Evolutionary conservation across 2,113 vertebrate species (phyloP).

Genomic region (Caranx ignobilis): DNA sequence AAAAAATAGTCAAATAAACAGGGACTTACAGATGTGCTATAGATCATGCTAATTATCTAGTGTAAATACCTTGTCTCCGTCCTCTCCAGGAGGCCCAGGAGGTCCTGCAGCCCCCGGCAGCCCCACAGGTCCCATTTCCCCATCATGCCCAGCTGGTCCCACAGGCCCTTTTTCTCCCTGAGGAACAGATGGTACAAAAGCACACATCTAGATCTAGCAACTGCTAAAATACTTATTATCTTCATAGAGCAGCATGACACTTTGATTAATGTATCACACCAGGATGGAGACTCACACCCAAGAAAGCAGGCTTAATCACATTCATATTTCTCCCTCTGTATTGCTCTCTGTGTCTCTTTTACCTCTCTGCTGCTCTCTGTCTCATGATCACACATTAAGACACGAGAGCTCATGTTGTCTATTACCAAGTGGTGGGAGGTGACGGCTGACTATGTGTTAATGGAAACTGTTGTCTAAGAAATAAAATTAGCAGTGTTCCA

Average conservation of each 20-base stretch:
- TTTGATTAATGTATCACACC: conserved; percentile 42
- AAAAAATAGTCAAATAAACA: background rate
- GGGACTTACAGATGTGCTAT: conserved; percentile 4
- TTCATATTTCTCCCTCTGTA: conserved; percentile 4
- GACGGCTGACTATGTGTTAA: conserved; percentile 37
- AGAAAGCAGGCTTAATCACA: conserved; percentile 27
- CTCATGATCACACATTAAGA: conserved; percentile 51
- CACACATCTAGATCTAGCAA: conserved; percentile 33
- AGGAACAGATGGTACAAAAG: conserved; percentile 46
- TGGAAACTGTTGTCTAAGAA: conserved; percentile 18
- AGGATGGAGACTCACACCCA: conserved; percentile 3
- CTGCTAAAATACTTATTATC: conserved; percentile 38
- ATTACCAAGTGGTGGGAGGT: conserved; percentile 48
- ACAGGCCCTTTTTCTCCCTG: conserved; percentile 91
- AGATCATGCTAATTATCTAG: background rate
- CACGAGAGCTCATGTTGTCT: conserved; percentile 44
- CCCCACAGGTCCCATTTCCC: conserved; percentile 86
- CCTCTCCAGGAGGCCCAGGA: conserved; percentile 88
- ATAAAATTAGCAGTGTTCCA: conserved; percentile 49
- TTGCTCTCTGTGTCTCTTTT: conserved; percentile 27
- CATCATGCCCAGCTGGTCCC: conserved; percentile 89
- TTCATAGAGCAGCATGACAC: conserved; percentile 40
- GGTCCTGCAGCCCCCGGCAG: conserved; percentile 86
- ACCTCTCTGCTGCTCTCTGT: conserved; percentile 25
- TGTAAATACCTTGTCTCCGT: conserved; percentile 90